These are phyloP conservation scores for Caranx ignobilis DNA, from an alignment of 2,113 vertebrate species.

Conservation along the genomic window DNA sequence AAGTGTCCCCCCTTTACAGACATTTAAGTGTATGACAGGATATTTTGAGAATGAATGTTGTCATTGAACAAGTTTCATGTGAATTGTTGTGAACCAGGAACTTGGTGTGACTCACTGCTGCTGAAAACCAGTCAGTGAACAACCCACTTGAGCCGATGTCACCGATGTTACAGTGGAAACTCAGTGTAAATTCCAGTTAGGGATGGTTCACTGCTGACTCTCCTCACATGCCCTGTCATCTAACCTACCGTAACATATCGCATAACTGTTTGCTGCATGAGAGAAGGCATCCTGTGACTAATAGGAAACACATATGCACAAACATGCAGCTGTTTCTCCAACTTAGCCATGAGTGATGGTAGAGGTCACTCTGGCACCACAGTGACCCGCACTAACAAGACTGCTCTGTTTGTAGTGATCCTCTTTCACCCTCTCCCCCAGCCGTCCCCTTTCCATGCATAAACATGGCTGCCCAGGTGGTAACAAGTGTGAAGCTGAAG, in stretches of 20 bases:
- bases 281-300: slow-evolving; percentile 34
- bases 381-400: background rate
- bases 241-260: background rate
- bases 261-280: slow-evolving; percentile 14
- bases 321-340: slow-evolving; percentile 22
- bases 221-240: slow-evolving; percentile 27
- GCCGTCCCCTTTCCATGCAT: background rate
- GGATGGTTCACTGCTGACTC: background rate
- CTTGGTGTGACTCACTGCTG: background rate
- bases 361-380: slow-evolving; percentile 4
- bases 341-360: slow-evolving; percentile 1
- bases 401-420: background rate
- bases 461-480: background rate
- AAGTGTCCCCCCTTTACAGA: background rate
- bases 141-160: background rate
- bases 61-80: background rate
- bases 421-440: background rate
- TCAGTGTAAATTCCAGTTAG: background rate
- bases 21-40: background rate
- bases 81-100: background rate
- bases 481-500: background rate
- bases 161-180: background rate
- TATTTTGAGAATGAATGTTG: background rate
- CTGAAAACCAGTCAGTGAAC: background rate
- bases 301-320: background rate